These are phyloP conservation scores for Bujurquina vittata DNA, from an alignment of 2,113 vertebrate genomes.

Conservation along the genomic window DNA sequence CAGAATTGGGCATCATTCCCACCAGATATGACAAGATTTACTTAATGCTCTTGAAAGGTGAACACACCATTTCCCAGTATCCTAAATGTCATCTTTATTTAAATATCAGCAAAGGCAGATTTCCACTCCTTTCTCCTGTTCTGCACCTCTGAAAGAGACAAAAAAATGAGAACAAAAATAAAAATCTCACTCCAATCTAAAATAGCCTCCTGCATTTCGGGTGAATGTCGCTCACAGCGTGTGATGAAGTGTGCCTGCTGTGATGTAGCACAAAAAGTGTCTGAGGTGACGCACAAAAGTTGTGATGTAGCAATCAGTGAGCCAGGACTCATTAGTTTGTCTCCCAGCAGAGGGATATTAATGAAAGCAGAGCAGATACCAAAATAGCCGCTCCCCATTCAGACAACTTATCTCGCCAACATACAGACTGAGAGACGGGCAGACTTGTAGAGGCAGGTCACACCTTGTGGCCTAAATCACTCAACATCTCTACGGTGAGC, in stretches of 20 bases:
- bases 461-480: constrained; percentile 1
- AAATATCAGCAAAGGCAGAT: not conserved
- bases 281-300: constrained; percentile 56
- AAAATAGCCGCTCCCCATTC: constrained; percentile 59
- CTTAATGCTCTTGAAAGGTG: not conserved
- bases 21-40: not conserved
- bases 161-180: not conserved
- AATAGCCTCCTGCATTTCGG: constrained; percentile 11
- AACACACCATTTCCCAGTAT: not conserved
- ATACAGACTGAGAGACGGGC: constrained; percentile 2
- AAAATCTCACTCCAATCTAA: not conserved
- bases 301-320: constrained; percentile 63
- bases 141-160: not conserved
- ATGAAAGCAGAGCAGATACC: constrained; percentile 52
- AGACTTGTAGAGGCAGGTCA: constrained; percentile 16
- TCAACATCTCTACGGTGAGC: not conserved
- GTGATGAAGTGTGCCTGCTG: constrained; percentile 41
- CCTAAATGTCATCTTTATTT: constrained; percentile 9
- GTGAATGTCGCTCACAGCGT: constrained; percentile 33
- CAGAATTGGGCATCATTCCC: not conserved
- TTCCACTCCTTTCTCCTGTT: not conserved
- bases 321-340: constrained; percentile 59
- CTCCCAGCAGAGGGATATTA: constrained; percentile 62
- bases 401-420: constrained; percentile 14
- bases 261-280: constrained; percentile 56